These are phyloP conservation scores for Helicolenus hilgendorfi DNA, from an alignment of 2,797 vertebrate species.

Conservation along the genomic window DNA sequence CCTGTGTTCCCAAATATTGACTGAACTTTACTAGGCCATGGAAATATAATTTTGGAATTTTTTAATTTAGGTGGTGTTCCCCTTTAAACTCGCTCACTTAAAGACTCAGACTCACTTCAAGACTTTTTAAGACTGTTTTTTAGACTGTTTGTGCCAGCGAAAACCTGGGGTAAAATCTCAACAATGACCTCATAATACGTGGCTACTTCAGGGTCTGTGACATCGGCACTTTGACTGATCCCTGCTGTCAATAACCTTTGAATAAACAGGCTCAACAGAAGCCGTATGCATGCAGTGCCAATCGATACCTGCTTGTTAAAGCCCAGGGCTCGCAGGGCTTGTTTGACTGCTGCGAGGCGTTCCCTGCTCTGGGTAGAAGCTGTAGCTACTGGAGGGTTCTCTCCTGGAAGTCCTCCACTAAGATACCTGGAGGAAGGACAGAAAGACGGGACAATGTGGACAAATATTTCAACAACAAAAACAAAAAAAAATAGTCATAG, in stretches of 20 bases:
- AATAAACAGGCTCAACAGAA: slow-evolving; percentile 7
- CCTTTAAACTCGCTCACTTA: background rate
- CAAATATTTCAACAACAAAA: background rate
- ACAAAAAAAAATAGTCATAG: background rate
- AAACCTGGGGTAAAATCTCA: background rate
- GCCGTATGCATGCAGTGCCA: background rate
- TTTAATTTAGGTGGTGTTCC: too few relatives aligned
- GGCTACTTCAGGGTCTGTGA: background rate
- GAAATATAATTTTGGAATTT: too few relatives aligned
- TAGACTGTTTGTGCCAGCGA: background rate
- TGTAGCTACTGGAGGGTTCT: slow-evolving; percentile 72
- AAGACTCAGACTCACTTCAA: background rate
- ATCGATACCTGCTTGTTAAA: slow-evolving; percentile 93
- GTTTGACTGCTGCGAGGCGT: slow-evolving; percentile 90
- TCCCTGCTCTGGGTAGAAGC: slow-evolving; percentile 92
- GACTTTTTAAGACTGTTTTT: background rate
- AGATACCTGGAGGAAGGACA: slow-evolving; percentile 89
- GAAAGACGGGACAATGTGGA: background rate
- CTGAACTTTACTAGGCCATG: too few relatives aligned
- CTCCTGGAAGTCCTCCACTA: slow-evolving; percentile 80
- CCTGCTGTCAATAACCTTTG: slow-evolving; percentile 22
- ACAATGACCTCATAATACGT: background rate
- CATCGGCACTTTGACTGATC: slow-evolving; percentile 7
- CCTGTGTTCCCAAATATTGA: too few relatives aligned
- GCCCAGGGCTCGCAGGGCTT: slow-evolving; percentile 92